Conservation (phyloP, 1,140 invertebrate genomes). For the Microvelia longipes region DNA sequence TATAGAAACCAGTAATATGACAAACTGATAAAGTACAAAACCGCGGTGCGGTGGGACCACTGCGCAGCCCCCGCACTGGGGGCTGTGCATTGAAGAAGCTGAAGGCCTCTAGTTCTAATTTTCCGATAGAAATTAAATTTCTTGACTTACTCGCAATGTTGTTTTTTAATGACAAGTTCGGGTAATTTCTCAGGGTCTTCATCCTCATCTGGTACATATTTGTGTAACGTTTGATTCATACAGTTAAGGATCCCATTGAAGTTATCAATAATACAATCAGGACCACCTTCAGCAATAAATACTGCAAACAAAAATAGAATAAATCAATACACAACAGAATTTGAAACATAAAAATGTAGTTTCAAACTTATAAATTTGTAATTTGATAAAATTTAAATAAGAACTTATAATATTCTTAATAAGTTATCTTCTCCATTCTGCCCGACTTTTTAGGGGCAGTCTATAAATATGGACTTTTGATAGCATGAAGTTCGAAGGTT, state of each 20-base stretch:
- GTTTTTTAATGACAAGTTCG: slow-evolving; percentile 34
- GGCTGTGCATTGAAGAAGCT: too few species aligned
- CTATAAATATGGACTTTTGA: too few species aligned
- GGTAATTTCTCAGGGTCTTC: slow-evolving; percentile 38
- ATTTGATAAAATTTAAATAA: neutral
- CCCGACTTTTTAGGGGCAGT: too few species aligned
- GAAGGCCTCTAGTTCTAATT: too few species aligned
- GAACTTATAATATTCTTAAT: neutral
- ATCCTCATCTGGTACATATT: slow-evolving; percentile 25
- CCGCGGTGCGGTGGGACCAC: too few species aligned
- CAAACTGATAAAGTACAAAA: too few species aligned
- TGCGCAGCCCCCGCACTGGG: too few species aligned
- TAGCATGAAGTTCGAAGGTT: too few species aligned
- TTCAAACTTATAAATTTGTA: neutral
- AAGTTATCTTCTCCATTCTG: too few species aligned
- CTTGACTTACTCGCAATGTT: slow-evolving; percentile 36
- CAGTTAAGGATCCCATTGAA: slow-evolving; percentile 43
- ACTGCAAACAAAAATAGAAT: slow-evolving; percentile 36
- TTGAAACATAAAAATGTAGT: slow-evolving; percentile 7
- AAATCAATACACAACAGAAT: too few species aligned
- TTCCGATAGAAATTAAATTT: neutral
- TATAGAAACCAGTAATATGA: too few species aligned
- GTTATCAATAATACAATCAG: slow-evolving; percentile 49
- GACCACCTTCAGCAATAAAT: slow-evolving; percentile 59
- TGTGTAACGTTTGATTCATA: slow-evolving; percentile 40